Evolutionary conservation across 2,113 vertebrate species (phyloP).

Genomic region (Hypomesus transpacificus): DNA sequence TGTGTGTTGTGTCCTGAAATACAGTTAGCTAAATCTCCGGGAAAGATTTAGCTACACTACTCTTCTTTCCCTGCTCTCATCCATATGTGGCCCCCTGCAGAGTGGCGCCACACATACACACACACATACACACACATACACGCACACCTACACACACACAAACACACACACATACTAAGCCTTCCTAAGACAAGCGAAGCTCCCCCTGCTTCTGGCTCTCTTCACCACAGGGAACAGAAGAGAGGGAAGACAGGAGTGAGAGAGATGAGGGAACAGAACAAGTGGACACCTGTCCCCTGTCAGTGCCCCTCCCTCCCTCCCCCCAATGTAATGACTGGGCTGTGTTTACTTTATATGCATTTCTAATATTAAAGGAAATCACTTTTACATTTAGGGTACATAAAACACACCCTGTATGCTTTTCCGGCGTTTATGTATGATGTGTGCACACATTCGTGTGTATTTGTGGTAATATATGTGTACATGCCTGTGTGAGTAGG

Average conservation of each 20-base stretch:
- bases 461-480: conserved; percentile 9
- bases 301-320: conserved; percentile 40
- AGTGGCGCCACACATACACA: conserved; percentile 23
- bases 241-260: conserved; percentile 27
- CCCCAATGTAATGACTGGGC: neutral
- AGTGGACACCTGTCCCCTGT: conserved; percentile 61
- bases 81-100: conserved; percentile 47
- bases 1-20: conserved; percentile 11
- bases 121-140: no score
- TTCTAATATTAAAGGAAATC: no score
- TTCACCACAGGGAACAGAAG: conserved; percentile 36
- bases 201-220: conserved; percentile 18
- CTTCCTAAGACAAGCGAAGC: conserved; percentile 35
- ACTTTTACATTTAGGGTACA: neutral
- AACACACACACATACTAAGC: conserved; percentile 40
- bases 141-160: conserved; percentile 13
- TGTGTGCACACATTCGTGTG: conserved; percentile 24
- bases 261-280: conserved; percentile 37
- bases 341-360: no score
- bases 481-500: neutral
- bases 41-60: conserved; percentile 46
- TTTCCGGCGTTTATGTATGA: conserved; percentile 9
- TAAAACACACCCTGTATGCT: neutral
- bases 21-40: conserved; percentile 6
- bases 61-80: conserved; percentile 49